Evolutionary conservation across 2,888 invertebrate species (phyloP).

Genomic region (Mesorhabditis spiculigera): DNA sequence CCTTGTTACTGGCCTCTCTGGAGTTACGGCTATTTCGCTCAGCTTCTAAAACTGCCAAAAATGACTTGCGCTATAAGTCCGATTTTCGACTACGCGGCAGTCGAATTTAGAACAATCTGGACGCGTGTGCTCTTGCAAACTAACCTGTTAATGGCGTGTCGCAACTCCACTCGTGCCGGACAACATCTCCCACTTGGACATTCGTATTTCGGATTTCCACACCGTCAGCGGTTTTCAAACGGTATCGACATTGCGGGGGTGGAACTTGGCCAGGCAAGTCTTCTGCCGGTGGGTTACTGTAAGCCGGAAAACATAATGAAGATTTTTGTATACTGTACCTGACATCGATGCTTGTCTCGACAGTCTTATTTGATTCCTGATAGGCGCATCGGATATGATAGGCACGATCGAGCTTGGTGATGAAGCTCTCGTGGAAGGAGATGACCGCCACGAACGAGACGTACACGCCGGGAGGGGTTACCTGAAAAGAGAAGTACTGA

Average conservation of each 20-base stretch:
- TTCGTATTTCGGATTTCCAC: conserved; percentile 14
- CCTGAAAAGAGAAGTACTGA: conserved; percentile 23
- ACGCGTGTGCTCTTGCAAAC: no score
- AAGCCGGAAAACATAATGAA: background rate
- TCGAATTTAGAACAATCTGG: no score
- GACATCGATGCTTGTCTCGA: conserved; percentile 49
- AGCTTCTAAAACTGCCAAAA: no score
- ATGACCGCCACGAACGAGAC: conserved; percentile 55
- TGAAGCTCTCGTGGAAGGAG: conserved; percentile 55
- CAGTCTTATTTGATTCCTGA: conserved; percentile 46
- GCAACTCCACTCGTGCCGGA: conserved; percentile 47
- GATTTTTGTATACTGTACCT: conserved; percentile 25
- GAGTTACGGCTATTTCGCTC: no score
- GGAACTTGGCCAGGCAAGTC: conserved; percentile 15
- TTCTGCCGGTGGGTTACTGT: background rate
- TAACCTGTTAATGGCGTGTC: conserved; percentile 13
- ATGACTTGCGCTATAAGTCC: no score
- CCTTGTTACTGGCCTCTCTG: no score
- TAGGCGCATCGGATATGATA: conserved; percentile 54
- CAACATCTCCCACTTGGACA: conserved; percentile 39
- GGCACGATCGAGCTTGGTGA: conserved; percentile 56
- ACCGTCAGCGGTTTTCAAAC: background rate
- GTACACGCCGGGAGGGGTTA: conserved; percentile 52
- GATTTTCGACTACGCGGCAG: no score
- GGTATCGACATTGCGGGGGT: conserved; percentile 19